Base-by-base conservation (phyloP, 2,888 invertebrate species). In the Plagiodera versicolora region DNA sequence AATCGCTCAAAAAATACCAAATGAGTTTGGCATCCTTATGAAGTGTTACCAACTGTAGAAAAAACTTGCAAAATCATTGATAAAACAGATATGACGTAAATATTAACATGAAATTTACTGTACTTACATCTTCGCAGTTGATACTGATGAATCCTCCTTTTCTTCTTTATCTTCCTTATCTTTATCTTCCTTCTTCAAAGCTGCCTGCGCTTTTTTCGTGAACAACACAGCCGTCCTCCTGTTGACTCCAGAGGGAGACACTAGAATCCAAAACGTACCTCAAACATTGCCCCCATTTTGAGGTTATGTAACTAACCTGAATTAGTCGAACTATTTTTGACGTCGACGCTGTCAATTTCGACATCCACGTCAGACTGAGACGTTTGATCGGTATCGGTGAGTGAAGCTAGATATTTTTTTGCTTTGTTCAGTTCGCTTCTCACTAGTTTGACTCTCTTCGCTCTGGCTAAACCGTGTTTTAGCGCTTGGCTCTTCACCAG, bases 181-280 rank as follows among this genome's bases (percentile, higher is more conserved):
- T 54, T 66, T 82, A 39, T 67, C 67, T 81, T 10, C 83, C 81
- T 66, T 83, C 81, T 71, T 71, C 30, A 69, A 60, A 14, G 76
- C 75, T 1, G 86, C 86, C 73, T 86, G 86, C 1, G 88, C 87
- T 78, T 91, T 91, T 50, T 89, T 84, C 9, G 90, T 89, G 71
- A 92, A 89, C 28, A 92, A 79, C 20, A 92, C 91, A n/a, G 91
- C 89, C 18, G 89, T 91, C 72, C 91, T 76, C 24, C 89, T 81
- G 75, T 89, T 89, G 6, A 89, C 88, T 2, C 88, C 87, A 9
- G 87, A 86, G 0, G 85, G 83, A 1, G 84, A 83, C 18, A 78
- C 76, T 68, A 63, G 45, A 64, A 61, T 20, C 35, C 4, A 49
- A 24, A 44, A n/a, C n/a, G n/a, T n/a, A n/a, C n/a, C n/a, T n/a